Percentiles rank a stretch among this genome's conserved stretches.
phyloP scores from a whole-genome alignment of 2,113 vertebrate species.

The Notechis scutatus region DNA sequence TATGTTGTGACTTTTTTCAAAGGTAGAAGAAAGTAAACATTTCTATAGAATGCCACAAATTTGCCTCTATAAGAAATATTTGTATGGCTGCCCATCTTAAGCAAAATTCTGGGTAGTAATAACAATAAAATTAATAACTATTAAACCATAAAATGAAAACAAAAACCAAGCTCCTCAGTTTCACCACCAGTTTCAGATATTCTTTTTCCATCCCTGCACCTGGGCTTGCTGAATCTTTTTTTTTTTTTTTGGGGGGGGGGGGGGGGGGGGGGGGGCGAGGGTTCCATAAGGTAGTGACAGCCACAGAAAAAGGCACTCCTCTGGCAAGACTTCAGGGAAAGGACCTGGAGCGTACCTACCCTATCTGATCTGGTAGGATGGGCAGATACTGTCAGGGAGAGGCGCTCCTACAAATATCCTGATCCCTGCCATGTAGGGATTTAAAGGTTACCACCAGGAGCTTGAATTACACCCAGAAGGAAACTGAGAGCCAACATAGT shows the following conservation, averaged over 20 bases:
- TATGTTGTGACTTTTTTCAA: background rate
- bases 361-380: no score
- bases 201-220: no score
- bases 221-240: no score
- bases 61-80: background rate
- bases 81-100: background rate
- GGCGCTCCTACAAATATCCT: background rate
- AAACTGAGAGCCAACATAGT: background rate
- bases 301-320: background rate
- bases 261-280: accelerated
- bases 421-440: background rate
- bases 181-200: no score
- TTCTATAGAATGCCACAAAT: background rate
- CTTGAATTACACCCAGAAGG: background rate
- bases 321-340: background rate
- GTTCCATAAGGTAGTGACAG: background rate
- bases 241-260: no score
- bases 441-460: background rate
- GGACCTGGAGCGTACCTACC: no score
- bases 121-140: no score
- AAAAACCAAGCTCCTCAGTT: no score
- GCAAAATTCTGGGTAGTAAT: background rate
- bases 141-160: no score
- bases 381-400: background rate
- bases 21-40: background rate